Conservation (phyloP, 2,113 vertebrate species). For the Myotis lucifugus region DNA sequence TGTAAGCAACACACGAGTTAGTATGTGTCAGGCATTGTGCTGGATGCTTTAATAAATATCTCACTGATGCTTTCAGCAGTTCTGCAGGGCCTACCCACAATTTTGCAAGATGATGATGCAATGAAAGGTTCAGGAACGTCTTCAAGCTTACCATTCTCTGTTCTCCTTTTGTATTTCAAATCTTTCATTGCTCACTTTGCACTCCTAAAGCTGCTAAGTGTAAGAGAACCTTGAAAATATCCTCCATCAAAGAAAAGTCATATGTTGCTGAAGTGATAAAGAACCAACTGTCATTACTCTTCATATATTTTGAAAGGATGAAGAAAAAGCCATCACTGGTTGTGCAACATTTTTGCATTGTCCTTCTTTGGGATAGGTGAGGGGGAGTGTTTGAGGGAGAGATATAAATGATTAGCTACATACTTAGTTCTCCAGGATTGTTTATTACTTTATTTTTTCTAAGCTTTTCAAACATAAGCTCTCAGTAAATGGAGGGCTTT, state of each 20-base stretch:
- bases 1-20: not conserved
- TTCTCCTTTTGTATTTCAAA: conserved; percentile 33
- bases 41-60: not conserved
- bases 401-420: not conserved
- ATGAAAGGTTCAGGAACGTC: conserved; percentile 5
- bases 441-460: conserved; percentile 45
- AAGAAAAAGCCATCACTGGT: not conserved
- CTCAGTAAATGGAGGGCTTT: not conserved
- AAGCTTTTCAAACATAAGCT: conserved; percentile 24
- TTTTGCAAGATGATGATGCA: conserved; percentile 21
- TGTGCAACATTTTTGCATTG: not conserved
- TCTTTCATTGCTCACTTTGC: conserved; percentile 8
- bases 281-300: not conserved
- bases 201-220: not conserved
- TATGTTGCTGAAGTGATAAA: not conserved
- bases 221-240: conserved; percentile 42
- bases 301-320: conserved; percentile 13
- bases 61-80: not conserved
- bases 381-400: not conserved
- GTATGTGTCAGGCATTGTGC: not conserved
- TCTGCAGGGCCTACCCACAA: not conserved
- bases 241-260: conserved; percentile 5
- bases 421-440: conserved; percentile 18
- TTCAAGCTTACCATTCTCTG: conserved; percentile 1
- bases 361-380: not conserved